A percentile compares a stretch with the other conserved stretches of the same genome.
These are phyloP conservation scores for Phalloptychus januarius DNA, from an alignment of 2,797 vertebrate species.

Conservation along the genomic window DNA sequence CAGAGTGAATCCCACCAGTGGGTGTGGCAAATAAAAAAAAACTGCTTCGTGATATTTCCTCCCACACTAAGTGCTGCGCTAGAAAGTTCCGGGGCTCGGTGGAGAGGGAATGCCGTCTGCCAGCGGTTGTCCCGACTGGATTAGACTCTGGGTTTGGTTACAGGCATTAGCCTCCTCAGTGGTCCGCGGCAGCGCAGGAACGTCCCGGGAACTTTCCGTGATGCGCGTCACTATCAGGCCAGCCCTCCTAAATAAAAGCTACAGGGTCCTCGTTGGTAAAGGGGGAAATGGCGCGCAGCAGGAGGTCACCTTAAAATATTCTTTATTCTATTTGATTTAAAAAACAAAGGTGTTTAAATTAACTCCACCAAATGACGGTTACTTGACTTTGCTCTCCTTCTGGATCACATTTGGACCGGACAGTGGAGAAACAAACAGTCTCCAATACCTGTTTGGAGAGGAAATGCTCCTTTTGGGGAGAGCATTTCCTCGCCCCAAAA, in stretches of 20 bases:
- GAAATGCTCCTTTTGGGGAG: too few relatives aligned
- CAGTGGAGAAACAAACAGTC: too few relatives aligned
- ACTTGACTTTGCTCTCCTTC: neutral
- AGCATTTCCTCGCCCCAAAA: too few relatives aligned
- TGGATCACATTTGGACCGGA: neutral
- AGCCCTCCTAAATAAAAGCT: neutral
- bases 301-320: neutral
- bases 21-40: neutral
- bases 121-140: neutral
- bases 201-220: neutral
- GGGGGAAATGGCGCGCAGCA: neutral
- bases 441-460: too few relatives aligned
- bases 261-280: neutral
- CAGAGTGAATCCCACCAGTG: neutral
- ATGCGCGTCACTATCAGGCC: neutral
- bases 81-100: neutral
- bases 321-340: neutral
- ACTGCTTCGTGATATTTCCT: neutral
- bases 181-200: neutral
- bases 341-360: neutral
- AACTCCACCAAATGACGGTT: neutral
- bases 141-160: neutral
- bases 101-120: neutral
- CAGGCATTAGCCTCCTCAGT: neutral
- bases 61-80: neutral